Evolutionary conservation across 2,888 invertebrate genomes (phyloP).

Genomic region (Trichopoda pennipes): DNA sequence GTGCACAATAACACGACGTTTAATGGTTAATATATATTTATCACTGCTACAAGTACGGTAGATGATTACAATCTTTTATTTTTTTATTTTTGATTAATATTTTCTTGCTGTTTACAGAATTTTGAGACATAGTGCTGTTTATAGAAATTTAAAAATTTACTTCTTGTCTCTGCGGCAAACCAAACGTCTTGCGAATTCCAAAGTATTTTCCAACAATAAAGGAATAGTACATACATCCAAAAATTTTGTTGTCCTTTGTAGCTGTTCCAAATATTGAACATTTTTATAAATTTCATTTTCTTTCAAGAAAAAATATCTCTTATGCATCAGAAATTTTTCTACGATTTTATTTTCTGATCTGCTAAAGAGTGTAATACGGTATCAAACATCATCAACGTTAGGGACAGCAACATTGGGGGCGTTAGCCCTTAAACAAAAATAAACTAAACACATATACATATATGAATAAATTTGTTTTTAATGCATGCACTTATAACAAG

Average conservation of each 20-base stretch:
- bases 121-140: neutral
- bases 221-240: conserved; percentile 24
- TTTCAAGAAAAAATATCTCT: too few species aligned
- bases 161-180: conserved; percentile 20
- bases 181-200: conserved; percentile 34
- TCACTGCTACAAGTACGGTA: conserved; percentile 35
- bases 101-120: neutral
- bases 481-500: too few species aligned
- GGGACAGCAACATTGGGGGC: conserved; percentile 60
- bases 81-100: neutral
- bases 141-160: conserved; percentile 9
- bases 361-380: conserved; percentile 11
- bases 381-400: conserved; percentile 24
- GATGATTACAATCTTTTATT: conserved; percentile 5
- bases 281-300: conserved; percentile 15
- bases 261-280: conserved; percentile 58
- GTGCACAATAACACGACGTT: conserved; percentile 48
- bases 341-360: neutral
- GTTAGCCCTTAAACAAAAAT: conserved; percentile 62
- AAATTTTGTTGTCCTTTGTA: conserved; percentile 55
- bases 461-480: too few species aligned
- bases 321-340: neutral
- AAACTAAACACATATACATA: conserved; percentile 9
- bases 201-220: conserved; percentile 50
- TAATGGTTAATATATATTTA: conserved; percentile 51